Base-by-base conservation (phyloP, 2,888 invertebrate species). In the Sphinx pinastri region DNA sequence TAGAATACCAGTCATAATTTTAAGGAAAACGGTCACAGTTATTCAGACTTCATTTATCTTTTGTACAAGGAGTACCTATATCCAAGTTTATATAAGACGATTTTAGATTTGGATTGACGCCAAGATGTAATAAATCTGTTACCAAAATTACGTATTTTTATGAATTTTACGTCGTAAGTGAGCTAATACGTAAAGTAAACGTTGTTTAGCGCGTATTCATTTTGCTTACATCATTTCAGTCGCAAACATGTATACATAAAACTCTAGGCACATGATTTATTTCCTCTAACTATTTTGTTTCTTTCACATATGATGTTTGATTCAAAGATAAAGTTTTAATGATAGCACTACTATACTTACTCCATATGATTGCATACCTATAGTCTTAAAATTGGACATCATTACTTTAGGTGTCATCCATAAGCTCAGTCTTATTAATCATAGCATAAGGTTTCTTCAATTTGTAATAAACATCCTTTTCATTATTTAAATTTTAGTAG, bases 61-160 rank as follows among this genome's bases (percentile, higher is more conserved):
- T 63, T 19, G 19, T 63, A 47, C 12, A 51, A 45, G 5, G 25
- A 13, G 69, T 31, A 38, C 38, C 38, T 38, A 38, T 38, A 54
- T 63, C 52, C 60, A 31, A 63, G 47, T 54, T 54, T 69, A 45
- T 69, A 54, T 54, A 38, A 51, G 45, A 63, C 45, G 45, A 13
- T 63, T 63, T 63, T 69, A 60, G 38, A 13, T 45, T 63, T 69
- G 69, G 69, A 63, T 63, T 45, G 19, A 52, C 54, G 69, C 69
- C 69, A 69, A 69, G 19, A 6, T 52, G 19, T 54, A n/a, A 25
- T 19, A 52, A 45, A 63, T 69, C 60, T 31, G 60, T 12, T n/a
- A 69, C 47, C 45, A 45, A 63, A 54, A 63, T 63, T 69, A 69
- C 60, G 45, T n/a, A 11, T 60, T 67, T 25, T 54, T 31, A 14